phyloP scores from a whole-genome alignment of 2,888 invertebrate species.

The Ptilodon capucinus region DNA sequence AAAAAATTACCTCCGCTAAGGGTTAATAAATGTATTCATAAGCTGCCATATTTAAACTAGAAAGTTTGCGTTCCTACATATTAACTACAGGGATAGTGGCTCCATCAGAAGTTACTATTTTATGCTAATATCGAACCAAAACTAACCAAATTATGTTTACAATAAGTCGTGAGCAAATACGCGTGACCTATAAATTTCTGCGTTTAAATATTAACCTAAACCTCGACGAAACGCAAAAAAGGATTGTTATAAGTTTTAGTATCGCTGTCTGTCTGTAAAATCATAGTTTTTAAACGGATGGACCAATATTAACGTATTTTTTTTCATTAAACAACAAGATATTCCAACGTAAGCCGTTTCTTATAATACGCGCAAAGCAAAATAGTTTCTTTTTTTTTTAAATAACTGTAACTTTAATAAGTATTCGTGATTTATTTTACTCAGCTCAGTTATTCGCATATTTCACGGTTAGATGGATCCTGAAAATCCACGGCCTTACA shows the following conservation, averaged over 20 bases:
- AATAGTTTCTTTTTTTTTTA: too few relatives aligned
- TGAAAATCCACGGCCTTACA: background rate
- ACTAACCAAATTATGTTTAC: constrained; percentile 29
- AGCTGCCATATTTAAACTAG: background rate
- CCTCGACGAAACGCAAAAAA: too few relatives aligned
- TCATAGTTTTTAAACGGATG: too few relatives aligned
- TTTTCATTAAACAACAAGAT: too few relatives aligned
- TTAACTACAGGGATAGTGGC: constrained; percentile 19
- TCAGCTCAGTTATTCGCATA: background rate
- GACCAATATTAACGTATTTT: too few relatives aligned
- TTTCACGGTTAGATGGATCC: background rate
- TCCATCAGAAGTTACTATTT: constrained; percentile 23
- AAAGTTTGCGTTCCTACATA: constrained; percentile 7
- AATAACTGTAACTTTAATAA: background rate
- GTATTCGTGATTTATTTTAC: background rate
- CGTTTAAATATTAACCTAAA: too few relatives aligned
- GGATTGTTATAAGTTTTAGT: too few relatives aligned
- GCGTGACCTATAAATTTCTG: background rate
- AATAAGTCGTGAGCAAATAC: constrained; percentile 8
- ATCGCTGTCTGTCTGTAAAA: too few relatives aligned
- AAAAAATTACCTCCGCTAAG: background rate
- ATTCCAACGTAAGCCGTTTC: too few relatives aligned
- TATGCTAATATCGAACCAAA: constrained; percentile 30
- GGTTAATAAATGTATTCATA: constrained; percentile 12
- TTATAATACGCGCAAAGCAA: too few relatives aligned